Evolutionary conservation across 2,888 invertebrate genomes (phyloP).

Genomic region (Xanthorhoe spadicearia): DNA sequence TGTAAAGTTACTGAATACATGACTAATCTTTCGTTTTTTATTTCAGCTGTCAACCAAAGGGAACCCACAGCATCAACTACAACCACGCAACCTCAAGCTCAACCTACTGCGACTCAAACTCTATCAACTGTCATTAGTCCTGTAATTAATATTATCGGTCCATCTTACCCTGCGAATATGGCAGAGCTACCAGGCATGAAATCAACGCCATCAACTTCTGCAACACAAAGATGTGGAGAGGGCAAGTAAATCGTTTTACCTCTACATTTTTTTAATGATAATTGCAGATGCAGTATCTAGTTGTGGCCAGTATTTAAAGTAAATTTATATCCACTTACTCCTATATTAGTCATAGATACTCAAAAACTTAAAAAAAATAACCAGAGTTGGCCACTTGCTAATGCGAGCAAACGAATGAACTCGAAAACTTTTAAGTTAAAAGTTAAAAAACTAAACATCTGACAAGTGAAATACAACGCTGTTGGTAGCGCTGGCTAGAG

Average conservation of each 20-base stretch:
- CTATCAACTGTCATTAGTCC: background rate
- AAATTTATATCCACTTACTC: too few species aligned
- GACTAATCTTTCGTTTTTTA: background rate
- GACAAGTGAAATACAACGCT: too few species aligned
- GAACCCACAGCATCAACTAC: background rate
- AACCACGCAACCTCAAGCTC: background rate
- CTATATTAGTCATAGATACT: too few species aligned
- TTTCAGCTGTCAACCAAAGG: conserved; percentile 12
- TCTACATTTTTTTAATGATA: background rate
- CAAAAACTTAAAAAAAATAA: too few species aligned
- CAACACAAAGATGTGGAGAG: background rate
- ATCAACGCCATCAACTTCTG: background rate
- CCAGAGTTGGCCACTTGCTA: too few species aligned
- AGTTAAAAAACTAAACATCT: too few species aligned
- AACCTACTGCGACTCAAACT: background rate
- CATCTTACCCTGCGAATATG: background rate
- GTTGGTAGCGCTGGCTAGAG: too few species aligned
- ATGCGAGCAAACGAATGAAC: too few species aligned
- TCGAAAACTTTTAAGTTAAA: too few species aligned
- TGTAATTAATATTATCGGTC: background rate
- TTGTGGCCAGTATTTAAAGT: too few species aligned
- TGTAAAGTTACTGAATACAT: too few species aligned
- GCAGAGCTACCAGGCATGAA: background rate
- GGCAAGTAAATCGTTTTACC: background rate
- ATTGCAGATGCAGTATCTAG: too few species aligned